A percentile compares a stretch with the other conserved stretches of the same genome.
These are phyloP conservation scores for Falco novaeseelandiae DNA, from an alignment of 2,797 vertebrate species.

Conservation along the genomic window DNA sequence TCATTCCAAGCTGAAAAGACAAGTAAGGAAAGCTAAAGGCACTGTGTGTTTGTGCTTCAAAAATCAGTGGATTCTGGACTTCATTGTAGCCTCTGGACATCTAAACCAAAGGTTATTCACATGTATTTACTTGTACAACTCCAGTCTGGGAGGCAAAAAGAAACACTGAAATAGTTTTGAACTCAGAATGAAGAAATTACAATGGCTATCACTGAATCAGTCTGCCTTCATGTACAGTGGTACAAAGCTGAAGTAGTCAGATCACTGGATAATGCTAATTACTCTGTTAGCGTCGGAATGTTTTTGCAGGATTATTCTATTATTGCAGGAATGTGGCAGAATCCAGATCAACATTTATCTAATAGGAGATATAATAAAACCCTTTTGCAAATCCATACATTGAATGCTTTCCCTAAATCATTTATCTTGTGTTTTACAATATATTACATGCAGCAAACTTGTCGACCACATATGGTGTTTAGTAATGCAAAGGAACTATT, in stretches of 20 bases:
- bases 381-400: neutral
- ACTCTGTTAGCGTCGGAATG: neutral
- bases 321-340: neutral
- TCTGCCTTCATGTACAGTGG: neutral
- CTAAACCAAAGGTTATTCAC: neutral
- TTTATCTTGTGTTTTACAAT: neutral
- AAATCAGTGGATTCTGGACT: neutral
- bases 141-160: neutral
- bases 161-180: neutral
- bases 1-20: neutral
- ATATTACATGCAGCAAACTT: neutral
- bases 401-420: neutral
- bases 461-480: neutral
- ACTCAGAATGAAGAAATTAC: neutral
- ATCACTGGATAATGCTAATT: constrained; percentile 17
- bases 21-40: neutral
- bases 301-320: neutral
- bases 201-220: neutral
- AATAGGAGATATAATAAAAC: neutral
- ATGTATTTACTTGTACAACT: constrained; percentile 5
- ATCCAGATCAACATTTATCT: neutral
- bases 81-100: constrained; percentile 29
- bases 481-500: neutral
- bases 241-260: neutral
- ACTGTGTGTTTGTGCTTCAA: neutral